Percentiles rank a stretch among this genome's conserved stretches.
phyloP scores from a whole-genome alignment of 2,797 vertebrate species.

The Argya squamiceps region DNA sequence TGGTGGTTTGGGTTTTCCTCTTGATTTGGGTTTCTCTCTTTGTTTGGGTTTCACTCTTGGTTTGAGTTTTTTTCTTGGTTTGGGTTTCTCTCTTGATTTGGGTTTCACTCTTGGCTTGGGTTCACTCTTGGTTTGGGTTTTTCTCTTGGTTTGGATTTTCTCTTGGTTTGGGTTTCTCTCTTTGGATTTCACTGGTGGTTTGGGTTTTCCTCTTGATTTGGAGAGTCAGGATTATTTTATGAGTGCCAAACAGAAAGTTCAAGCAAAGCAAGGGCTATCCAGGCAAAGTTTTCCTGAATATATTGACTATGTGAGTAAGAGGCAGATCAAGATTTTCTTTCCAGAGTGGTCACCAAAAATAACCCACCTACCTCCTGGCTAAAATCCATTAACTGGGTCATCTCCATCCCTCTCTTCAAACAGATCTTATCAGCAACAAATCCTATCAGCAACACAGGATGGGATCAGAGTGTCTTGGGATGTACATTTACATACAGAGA shows the following conservation, averaged over 20 bases:
- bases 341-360: background rate
- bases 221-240: background rate
- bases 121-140: background rate
- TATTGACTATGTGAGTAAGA: fast-evolving
- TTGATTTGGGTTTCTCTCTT: no score
- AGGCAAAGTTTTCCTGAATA: fast-evolving
- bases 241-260: background rate
- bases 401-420: background rate
- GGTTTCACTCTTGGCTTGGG: no score
- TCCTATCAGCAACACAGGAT: background rate
- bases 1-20: no score
- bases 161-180: no score
- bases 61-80: background rate
- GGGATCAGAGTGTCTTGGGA: background rate
- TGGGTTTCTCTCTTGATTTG: background rate
- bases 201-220: background rate
- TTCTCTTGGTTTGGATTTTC: background rate
- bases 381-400: background rate
- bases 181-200: no score
- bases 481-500: background rate
- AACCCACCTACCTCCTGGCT: background rate
- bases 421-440: background rate
- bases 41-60: background rate
- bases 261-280: background rate
- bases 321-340: background rate